Evolutionary conservation across 2,888 invertebrate genomes (phyloP).

Genomic region (Polyommatus iphigenia): DNA sequence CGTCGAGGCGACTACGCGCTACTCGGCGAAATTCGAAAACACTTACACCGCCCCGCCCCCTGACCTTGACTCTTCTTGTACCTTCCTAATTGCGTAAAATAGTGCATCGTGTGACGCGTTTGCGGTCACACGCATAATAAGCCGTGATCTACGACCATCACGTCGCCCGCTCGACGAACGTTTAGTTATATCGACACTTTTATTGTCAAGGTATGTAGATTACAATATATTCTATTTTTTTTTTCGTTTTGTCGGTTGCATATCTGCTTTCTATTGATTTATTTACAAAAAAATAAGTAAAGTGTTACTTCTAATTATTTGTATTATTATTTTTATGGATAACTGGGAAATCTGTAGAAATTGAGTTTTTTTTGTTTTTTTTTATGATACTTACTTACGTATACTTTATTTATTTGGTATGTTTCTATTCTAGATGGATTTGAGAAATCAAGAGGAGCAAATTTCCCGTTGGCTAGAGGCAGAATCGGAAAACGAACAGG

Average conservation of each 20-base stretch:
- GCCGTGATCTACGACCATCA: not conserved
- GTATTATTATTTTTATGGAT: not conserved
- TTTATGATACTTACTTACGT: too few species aligned
- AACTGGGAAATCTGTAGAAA: not conserved
- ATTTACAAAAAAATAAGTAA: not conserved
- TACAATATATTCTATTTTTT: not conserved
- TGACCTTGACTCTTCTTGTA: not conserved
- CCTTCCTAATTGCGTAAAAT: not conserved
- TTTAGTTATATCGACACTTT: not conserved
- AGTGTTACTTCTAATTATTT: not conserved
- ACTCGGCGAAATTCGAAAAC: not conserved
- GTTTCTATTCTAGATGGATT: conserved; percentile 16
- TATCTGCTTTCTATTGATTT: too few species aligned
- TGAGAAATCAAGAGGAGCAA: conserved; percentile 20
- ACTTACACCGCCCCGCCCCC: not conserved
- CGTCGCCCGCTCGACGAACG: not conserved
- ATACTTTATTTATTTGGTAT: not conserved
- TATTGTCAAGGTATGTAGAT: not conserved
- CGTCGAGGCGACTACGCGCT: not conserved
- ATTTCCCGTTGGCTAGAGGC: not conserved
- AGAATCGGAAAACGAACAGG: not conserved
- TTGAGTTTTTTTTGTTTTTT: not conserved
- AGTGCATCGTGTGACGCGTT: not conserved
- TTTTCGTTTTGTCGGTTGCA: not conserved
- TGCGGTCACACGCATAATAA: not conserved